phyloP scores from a whole-genome alignment of 2,113 vertebrate genomes.

The Benitochromis conjunctus region DNA sequence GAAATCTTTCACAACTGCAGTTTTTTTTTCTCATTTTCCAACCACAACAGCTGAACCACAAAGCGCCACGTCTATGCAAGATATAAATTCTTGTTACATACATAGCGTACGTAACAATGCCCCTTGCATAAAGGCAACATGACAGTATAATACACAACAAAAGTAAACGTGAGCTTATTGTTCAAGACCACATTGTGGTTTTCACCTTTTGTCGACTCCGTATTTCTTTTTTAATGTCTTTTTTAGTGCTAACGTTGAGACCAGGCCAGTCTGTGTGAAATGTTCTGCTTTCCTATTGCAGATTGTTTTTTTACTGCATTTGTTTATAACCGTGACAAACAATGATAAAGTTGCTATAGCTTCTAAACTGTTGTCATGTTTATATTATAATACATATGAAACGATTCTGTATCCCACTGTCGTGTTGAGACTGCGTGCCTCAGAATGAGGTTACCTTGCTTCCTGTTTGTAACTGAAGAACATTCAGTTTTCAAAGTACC shows the following conservation, averaged over 20 bases:
- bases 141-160: background rate
- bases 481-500: conserved; percentile 25
- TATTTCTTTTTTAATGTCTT: rapidly evolving
- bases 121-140: background rate
- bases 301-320: background rate
- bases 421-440: background rate
- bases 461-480: conserved; percentile 80
- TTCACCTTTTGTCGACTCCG: background rate
- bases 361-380: background rate
- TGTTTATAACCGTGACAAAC: background rate
- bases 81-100: background rate
- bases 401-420: background rate
- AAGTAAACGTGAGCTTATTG: background rate
- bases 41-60: conserved; percentile 34
- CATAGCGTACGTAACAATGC: background rate
- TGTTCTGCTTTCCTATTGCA: background rate
- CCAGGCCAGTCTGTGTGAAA: background rate
- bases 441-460: conserved; percentile 63
- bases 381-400: background rate
- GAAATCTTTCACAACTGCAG: background rate
- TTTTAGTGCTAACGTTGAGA: background rate
- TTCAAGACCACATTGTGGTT: background rate
- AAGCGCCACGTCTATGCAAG: background rate
- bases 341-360: background rate
- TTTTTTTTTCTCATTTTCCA: conserved; percentile 1